These are phyloP conservation scores for Rhinolophus ferrumequinum DNA, from an alignment of 2,113 vertebrate genomes.

Conservation along the genomic window DNA sequence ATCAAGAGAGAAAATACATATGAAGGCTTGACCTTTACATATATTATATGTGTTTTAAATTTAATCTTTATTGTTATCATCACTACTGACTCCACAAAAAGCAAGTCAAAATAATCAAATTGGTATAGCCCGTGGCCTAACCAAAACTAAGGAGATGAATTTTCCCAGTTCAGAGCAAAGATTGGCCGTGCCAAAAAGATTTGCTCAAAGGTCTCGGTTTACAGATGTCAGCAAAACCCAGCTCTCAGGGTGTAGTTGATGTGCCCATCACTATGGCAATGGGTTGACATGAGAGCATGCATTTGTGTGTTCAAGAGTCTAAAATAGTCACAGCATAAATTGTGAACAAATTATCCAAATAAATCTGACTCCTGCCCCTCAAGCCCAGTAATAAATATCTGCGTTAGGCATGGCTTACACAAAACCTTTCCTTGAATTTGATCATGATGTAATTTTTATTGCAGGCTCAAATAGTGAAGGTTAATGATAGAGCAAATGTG, in stretches of 20 bases:
- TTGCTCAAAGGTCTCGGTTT: conserved; percentile 20
- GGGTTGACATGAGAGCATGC: neutral
- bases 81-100: neutral
- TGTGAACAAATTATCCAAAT: conserved; percentile 75
- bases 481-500: conserved; percentile 76
- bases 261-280: neutral
- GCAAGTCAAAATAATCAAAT: conserved; percentile 26
- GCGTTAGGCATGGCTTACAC: conserved; percentile 55
- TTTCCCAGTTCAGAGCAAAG: conserved; percentile 20
- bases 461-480: conserved; percentile 76
- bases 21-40: neutral
- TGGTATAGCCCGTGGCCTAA: neutral
- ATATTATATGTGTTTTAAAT: neutral
- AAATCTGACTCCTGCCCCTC: conserved; percentile 68
- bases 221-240: conserved; percentile 32
- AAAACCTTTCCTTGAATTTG: conserved; percentile 76
- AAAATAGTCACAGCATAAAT: conserved; percentile 77
- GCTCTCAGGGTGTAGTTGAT: neutral
- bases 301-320: conserved; percentile 48
- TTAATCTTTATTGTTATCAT: neutral
- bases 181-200: neutral
- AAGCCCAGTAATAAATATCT: conserved; percentile 73
- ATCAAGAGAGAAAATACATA: neutral
- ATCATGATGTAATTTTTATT: conserved; percentile 77
- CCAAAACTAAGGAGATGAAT: conserved; percentile 11